Conservation (phyloP, 2,113 vertebrate genomes). For the Barnardius zonarius region DNA sequence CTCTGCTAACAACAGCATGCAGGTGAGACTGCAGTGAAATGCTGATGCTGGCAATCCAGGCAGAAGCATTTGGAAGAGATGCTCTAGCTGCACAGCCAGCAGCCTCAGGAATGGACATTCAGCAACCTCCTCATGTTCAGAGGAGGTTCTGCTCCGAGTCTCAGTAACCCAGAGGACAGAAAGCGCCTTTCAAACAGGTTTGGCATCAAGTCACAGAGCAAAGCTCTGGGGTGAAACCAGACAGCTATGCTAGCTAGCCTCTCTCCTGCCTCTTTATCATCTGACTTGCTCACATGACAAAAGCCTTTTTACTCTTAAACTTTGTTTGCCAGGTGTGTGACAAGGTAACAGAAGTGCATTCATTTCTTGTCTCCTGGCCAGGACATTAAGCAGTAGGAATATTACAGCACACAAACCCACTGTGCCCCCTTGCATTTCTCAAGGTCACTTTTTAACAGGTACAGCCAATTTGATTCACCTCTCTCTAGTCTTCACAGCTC, state of each 20-base stretch:
- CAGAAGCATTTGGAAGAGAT: not conserved
- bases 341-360: not conserved
- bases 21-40: not conserved
- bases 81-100: not conserved
- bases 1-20: not conserved
- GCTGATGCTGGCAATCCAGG: not conserved
- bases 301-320: not conserved
- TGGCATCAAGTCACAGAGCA: not conserved
- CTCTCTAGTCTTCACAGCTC: not conserved
- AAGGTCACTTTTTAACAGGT: constrained; percentile 29
- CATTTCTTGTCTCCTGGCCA: not conserved
- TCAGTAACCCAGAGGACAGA: not conserved
- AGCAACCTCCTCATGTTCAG: not conserved
- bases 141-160: not conserved
- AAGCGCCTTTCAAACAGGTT: not conserved
- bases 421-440: not conserved
- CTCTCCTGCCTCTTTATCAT: not conserved
- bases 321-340: not conserved
- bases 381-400: not conserved
- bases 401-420: not conserved
- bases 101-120: not conserved
- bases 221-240: not conserved
- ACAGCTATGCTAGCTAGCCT: not conserved
- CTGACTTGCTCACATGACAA: not conserved
- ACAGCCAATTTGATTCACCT: not conserved